Evolutionary conservation across 2,797 vertebrate species (phyloP), one percentile per base, ranked within the genome.

Genomic region (Ctenochaetus hawaiiensis): DNA sequence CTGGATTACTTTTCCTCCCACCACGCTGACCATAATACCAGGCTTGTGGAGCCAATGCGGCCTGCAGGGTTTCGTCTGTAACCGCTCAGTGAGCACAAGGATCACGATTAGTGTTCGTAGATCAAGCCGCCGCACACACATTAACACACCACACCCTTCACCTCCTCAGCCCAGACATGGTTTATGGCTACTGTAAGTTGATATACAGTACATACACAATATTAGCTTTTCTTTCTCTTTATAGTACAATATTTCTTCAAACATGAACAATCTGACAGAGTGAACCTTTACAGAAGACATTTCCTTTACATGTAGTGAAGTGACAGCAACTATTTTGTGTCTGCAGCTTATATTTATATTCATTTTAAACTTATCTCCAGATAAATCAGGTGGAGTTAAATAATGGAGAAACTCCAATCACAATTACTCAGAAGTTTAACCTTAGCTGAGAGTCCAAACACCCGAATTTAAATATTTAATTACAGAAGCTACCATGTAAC

Each of bases 11-110:
- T 86, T 90, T 75, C 70, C 75, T 85, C 23, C 68, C 92, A 92
- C 80, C 93, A 94, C 87, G 72, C 80, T 90, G 90, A 94, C 93
- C 93, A 92, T 94, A 94, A 94, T 94, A 90, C 78, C 83, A 91
- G 90, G 89, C 75, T 91, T 90, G 90, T 84, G 84, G 69, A 89
- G 89, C 90, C 91, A 92, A 67, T 76, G 93, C 13, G 90, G 91
- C 91, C 91, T 75, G 81, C 84, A 80, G 89, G 92, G 82, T 91
- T 87, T 76, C 82, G 76, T 86, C 82, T 86, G 78, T 83, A 90
- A 93, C 92, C 93, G 78, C 93, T 83, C 82, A 78, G 57, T 53
- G 75, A 86, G 89, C 73, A n/a, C 72, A 76, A 80, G 83, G 86
- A 91, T 90, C 83, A 86, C 43, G 70, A 84, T 85, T 88, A 89